Evolutionary conservation across 1,140 invertebrate species (phyloP).

Genomic region (Dendroctonus ponderosae): DNA sequence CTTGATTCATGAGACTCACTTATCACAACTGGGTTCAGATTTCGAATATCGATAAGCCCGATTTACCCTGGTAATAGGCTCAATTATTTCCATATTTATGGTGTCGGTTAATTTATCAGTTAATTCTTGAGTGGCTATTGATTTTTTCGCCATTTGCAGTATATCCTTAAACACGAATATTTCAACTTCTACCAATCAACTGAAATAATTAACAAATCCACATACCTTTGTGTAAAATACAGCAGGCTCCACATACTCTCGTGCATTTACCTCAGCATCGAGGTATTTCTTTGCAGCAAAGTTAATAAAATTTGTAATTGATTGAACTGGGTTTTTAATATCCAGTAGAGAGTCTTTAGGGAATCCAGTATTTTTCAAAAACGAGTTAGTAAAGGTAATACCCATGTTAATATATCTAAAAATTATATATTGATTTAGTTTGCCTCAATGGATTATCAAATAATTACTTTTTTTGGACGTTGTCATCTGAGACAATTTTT

Average conservation of each 20-base stretch:
- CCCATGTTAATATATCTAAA: constrained; percentile 66
- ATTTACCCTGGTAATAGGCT: constrained; percentile 72
- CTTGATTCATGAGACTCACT: constrained; percentile 37
- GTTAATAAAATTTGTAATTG: constrained; percentile 64
- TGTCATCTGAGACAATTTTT: constrained; percentile 70
- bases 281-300: constrained; percentile 67
- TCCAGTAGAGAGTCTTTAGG: constrained; percentile 71
- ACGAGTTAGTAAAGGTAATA: constrained; percentile 72
- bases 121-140: constrained; percentile 63
- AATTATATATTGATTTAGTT: constrained; percentile 33
- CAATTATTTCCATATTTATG: constrained; percentile 75
- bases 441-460: background rate
- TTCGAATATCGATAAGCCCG: constrained; percentile 71
- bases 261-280: constrained; percentile 68
- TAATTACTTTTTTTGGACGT: constrained; percentile 67
- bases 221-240: constrained; percentile 65
- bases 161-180: constrained; percentile 57
- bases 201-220: constrained; percentile 9
- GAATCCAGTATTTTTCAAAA: constrained; percentile 71
- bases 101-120: constrained; percentile 74
- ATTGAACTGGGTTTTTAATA: constrained; percentile 64
- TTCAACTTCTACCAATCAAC: background rate
- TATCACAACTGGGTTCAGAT: constrained; percentile 68
- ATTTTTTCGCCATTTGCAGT: constrained; percentile 65
- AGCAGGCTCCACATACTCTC: constrained; percentile 70